Conservation (phyloP, 1,140 invertebrate species). For the Parapsyche elsis region DNA sequence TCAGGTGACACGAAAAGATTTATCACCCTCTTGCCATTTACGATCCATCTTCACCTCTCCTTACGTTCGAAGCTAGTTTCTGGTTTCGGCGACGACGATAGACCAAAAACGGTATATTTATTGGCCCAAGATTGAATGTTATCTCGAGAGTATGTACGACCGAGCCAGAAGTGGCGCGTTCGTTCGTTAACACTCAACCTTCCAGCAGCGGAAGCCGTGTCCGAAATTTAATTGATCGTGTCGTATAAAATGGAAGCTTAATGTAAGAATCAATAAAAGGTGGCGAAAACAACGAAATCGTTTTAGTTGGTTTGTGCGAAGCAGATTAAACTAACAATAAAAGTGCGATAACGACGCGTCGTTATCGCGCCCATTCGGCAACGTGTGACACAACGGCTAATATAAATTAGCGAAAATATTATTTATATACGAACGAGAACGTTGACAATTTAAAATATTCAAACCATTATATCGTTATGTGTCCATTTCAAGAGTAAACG, state of each 20-base stretch:
- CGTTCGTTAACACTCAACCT: constrained; percentile 6
- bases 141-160: not conserved
- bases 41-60: constrained; percentile 30
- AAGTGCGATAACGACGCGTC: not conserved
- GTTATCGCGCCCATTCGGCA: not conserved
- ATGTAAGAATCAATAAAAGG: not conserved
- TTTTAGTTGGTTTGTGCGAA: not conserved
- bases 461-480: not conserved
- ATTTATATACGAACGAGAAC: too few relatives aligned
- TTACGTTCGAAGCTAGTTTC: constrained; percentile 3
- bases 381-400: not conserved
- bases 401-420: too few relatives aligned
- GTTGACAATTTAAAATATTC: constrained; percentile 2
- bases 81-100: constrained; percentile 3
- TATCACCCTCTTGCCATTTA: constrained; percentile 14
- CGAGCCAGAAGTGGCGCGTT: not conserved
- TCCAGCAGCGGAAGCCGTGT: constrained; percentile 13
- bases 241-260: constrained; percentile 16
- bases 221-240: constrained; percentile 31
- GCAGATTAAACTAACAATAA: constrained; percentile 14
- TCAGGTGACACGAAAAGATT: constrained; percentile 21
- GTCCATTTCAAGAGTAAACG: not conserved
- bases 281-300: constrained; percentile 15
- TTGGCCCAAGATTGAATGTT: constrained; percentile 18
- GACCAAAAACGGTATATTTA: constrained; percentile 28